A percentile compares a stretch with the other conserved stretches of the same genome.
Conservation (phyloP, 2,888 invertebrate species). For the Norana najaformis region DNA sequence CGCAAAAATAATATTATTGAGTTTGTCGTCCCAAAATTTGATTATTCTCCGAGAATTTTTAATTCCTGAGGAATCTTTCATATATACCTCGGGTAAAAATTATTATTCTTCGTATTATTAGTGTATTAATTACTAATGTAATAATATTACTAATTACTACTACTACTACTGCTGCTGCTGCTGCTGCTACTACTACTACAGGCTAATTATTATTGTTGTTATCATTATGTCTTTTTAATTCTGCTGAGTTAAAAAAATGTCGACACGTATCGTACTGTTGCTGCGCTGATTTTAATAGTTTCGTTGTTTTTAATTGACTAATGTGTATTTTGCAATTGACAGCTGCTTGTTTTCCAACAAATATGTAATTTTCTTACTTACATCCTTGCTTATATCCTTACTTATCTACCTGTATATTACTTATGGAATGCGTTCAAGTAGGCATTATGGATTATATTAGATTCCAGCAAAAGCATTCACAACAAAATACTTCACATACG, state of each 20-base stretch:
- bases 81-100: no score
- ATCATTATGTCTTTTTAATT: background rate
- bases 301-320: background rate
- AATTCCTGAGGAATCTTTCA: no score
- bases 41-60: no score
- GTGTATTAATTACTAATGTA: no score
- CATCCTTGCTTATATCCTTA: no score
- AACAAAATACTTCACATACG: background rate
- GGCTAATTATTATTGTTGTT: background rate
- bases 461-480: background rate
- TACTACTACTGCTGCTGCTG: constrained; percentile 19
- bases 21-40: no score
- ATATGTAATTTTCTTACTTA: no score
- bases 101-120: no score
- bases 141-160: constrained; percentile 31
- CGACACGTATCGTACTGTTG: background rate
- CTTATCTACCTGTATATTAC: background rate
- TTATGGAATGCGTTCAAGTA: background rate
- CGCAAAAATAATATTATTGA: no score
- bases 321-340: background rate
- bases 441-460: background rate
- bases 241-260: background rate
- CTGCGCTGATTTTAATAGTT: background rate
- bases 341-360: background rate
- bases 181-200: background rate